Base-by-base conservation (phyloP, 2,113 vertebrate genomes). In the Riparia riparia region DNA sequence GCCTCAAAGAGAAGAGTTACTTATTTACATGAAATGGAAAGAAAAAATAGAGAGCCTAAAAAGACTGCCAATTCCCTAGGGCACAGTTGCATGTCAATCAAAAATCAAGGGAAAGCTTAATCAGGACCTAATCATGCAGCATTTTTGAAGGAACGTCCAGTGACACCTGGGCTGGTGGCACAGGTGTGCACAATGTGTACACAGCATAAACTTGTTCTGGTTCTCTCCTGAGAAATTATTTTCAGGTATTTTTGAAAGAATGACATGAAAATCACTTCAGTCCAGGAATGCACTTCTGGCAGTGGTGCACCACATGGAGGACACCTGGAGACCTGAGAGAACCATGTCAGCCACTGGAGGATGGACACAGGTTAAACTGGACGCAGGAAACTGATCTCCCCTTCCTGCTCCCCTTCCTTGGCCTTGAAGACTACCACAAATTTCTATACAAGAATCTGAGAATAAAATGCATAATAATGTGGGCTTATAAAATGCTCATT, bases 1-100 rank as follows among this genome's bases (percentile, higher is more conserved):
- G 57, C 54, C 68, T 86, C 57, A 93, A 74, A 95, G 68, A 96
- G 70, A 95, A 95, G 47, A 51, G 60, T 94, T 86, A 91, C 93
- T 96, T 96, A 74, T 96, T 92, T 76, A 76, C 91, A 79, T 44
- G 74, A 84, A 95, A 92, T 2, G 3, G 72, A 83, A 93, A 83
- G 64, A 39, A 89, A 86, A 91, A 93, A 6, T 25, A 89, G 64
- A 89, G 54, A 83, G 47, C 56, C 32, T 87, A 51, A 74, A 82
- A 8, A n/a, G 63, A 83, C 61, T 89, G 65, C 69, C 78, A 89
- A 56, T 79, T 76, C 60, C 53, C 32, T n/a, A 34, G 74, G 70
- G 56, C 72, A 92, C 56, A 57, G 53, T 64, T 81, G 80, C 78
- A 79, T 4, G 17, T n/a, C 63, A 76, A 17, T 63, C 41, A 47